Base-by-base conservation (phyloP, 2,113 vertebrate species). In the Atlantisia rogersi region DNA sequence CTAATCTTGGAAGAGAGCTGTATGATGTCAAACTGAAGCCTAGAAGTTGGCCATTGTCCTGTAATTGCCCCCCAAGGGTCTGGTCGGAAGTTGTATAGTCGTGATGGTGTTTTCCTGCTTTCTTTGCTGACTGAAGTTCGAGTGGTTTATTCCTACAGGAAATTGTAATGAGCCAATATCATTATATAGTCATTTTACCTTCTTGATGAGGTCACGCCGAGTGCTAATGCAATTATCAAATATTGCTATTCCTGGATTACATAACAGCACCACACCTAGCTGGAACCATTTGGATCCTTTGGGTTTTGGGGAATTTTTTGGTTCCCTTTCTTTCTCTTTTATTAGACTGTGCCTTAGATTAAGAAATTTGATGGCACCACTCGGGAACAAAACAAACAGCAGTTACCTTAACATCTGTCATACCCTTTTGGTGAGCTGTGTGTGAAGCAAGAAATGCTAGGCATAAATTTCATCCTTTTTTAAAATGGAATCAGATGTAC, bases 121-220 rank as follows among this genome's bases (percentile, higher is more conserved):
- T 4, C 31, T 90, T 86, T 90, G 86, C 82, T 1, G 1, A 60
- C 79, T 80, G 9, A 12, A 50, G 48, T 56, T 22, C 22, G 31
- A 42, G 46, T 15, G 40, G 52, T 32, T 0, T 80, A 79, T 94
- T 91, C 94, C 91, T 91, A 10, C 81, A 92, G 95, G 95, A 97
- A 97, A 96, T 94, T 65, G 50, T 83, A 85, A 88, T 80, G 6
- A 91, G 75, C 81, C 94, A 85, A 88, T 96, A 44, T 50, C 90
- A 96, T 96, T 96, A 94, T 15, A 19, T 5, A 80, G 70, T 55
- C 77, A 85, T 92, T 92, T 87, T 96, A 73, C 91, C 89, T 97
- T 91, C 91, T 87, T 96, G 93, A 35, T 2, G 8, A 40, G 96
- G 96, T 96, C 91, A 82, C 48, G 5, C 37, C 32, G 78, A 95